Conservation (phyloP, 2,797 vertebrate species). For the Lutjanus argentimaculatus region DNA sequence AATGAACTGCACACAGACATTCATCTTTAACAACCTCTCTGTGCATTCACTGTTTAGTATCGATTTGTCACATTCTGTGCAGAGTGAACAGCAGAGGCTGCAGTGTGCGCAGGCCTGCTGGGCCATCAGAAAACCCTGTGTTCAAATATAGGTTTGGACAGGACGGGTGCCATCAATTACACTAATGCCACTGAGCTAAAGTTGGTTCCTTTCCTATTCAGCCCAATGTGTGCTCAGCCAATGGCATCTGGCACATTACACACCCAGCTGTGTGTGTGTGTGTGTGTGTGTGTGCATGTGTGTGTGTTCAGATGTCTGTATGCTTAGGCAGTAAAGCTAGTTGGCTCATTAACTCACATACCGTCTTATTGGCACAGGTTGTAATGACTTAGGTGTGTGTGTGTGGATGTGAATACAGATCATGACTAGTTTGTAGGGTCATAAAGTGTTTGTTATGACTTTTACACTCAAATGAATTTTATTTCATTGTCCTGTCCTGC, state of each 20-base stretch:
- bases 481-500: constrained; percentile 56
- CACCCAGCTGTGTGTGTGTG: constrained; percentile 63
- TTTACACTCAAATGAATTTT: constrained; percentile 65
- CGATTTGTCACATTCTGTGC: constrained; percentile 37
- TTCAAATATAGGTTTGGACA: constrained; percentile 64
- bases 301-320: constrained; percentile 39
- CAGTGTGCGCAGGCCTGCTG: constrained; percentile 47
- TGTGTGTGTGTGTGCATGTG: constrained; percentile 13
- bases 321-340: constrained; percentile 60
- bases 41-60: constrained; percentile 25
- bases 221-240: constrained; percentile 61
- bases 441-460: constrained; percentile 67
- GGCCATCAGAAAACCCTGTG: constrained; percentile 44
- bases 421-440: constrained; percentile 39
- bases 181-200: constrained; percentile 59
- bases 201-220: constrained; percentile 57
- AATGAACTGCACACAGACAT: background rate
- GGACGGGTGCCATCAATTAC: constrained; percentile 66
- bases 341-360: constrained; percentile 69
- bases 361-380: constrained; percentile 42
- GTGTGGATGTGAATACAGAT: constrained; percentile 48
- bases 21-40: constrained; percentile 3
- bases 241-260: constrained; percentile 68
- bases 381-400: constrained; percentile 60
- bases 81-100: constrained; percentile 24